Evolutionary conservation across 2,113 vertebrate species (phyloP).

Genomic region (Suricata suricatta): DNA sequence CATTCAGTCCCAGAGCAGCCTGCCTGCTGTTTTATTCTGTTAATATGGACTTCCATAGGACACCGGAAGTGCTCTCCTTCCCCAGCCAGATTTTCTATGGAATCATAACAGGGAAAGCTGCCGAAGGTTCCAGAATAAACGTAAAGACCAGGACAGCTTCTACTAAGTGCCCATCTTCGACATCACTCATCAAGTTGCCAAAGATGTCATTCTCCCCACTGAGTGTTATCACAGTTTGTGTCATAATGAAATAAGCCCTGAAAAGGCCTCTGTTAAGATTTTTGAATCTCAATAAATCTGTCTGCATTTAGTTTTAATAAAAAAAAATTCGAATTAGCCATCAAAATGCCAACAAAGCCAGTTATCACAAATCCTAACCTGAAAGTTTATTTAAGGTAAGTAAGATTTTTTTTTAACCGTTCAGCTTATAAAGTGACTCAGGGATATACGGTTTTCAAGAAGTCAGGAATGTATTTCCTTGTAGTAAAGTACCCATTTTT

Average conservation of each 20-base stretch:
- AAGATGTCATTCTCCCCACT: background rate
- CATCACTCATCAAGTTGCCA: background rate
- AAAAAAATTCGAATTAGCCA: slow-evolving; percentile 16
- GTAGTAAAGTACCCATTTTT: background rate
- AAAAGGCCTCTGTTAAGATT: background rate
- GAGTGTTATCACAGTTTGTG: background rate
- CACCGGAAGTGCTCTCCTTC: background rate
- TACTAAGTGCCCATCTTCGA: background rate
- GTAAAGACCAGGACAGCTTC: background rate
- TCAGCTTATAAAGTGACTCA: background rate
- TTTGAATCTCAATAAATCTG: slow-evolving; percentile 15
- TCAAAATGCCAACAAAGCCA: background rate
- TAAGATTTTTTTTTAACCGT: background rate
- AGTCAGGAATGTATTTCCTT: slow-evolving; percentile 20
- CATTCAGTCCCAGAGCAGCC: background rate
- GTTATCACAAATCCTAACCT: background rate
- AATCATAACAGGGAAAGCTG: background rate
- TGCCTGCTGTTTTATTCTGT: background rate
- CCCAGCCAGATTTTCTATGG: background rate
- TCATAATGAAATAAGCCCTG: background rate
- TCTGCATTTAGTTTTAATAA: background rate
- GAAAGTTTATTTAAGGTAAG: slow-evolving; percentile 8
- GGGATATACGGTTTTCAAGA: slow-evolving; percentile 9
- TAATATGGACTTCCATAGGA: background rate
- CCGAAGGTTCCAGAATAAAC: background rate